These are phyloP conservation scores for Hemibagrus guttatus DNA, from an alignment of 2,797 vertebrate species.

Conservation along the genomic window DNA sequence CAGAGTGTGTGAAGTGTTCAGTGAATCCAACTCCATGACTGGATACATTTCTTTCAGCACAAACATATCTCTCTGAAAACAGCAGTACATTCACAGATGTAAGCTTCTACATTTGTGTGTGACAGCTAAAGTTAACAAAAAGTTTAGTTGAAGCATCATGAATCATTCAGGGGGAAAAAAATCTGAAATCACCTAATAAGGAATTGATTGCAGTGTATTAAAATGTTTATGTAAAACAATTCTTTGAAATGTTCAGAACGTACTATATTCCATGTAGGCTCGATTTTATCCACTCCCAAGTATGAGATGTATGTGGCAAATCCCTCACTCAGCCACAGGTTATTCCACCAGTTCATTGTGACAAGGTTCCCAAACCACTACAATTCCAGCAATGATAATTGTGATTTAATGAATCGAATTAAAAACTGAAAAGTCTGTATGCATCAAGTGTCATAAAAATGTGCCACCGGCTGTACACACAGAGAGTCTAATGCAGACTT, in stretches of 20 bases:
- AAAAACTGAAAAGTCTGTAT: neutral
- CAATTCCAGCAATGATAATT: conserved; percentile 22
- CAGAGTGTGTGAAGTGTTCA: conserved; percentile 70
- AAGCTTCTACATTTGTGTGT: neutral
- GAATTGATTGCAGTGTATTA: neutral
- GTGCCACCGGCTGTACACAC: neutral
- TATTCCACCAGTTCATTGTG: conserved; percentile 82
- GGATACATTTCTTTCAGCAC: conserved; percentile 55
- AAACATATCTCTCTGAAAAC: conserved; percentile 61
- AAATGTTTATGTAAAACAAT: conserved; percentile 13
- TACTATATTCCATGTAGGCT: conserved; percentile 69
- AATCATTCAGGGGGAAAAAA: neutral
- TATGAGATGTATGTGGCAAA: conserved; percentile 72
- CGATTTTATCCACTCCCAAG: conserved; percentile 57
- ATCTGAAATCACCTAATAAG: neutral
- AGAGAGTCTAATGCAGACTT: conserved; percentile 1
- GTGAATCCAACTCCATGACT: conserved; percentile 67
- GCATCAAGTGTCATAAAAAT: neutral
- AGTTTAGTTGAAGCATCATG: neutral
- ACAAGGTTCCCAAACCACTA: conserved; percentile 85
- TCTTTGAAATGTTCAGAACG: neutral
- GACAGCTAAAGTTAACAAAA: neutral
- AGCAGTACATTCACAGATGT: conserved; percentile 2
- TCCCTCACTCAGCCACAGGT: conserved; percentile 79
- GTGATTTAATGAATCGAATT: neutral